These are phyloP conservation scores for Cinclus mexicanus DNA, from an alignment of 2,113 vertebrate species.

Conservation along the genomic window DNA sequence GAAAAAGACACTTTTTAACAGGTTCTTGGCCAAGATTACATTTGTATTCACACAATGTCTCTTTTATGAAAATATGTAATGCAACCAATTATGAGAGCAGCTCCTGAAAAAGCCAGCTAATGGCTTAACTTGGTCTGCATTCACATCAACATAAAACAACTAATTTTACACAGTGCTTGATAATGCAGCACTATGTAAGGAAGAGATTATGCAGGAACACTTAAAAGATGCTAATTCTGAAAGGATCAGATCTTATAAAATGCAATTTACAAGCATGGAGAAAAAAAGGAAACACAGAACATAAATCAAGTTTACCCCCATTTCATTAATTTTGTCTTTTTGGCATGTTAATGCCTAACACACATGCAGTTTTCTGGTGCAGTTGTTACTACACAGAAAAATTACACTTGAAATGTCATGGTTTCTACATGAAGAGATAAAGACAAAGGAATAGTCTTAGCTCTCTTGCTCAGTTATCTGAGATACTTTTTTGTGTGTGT, in stretches of 20 bases:
- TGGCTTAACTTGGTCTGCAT: not conserved
- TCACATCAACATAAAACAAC: not conserved
- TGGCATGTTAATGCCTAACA: not conserved
- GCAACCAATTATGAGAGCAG: not conserved
- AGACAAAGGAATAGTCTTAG: not conserved
- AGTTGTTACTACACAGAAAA: not conserved
- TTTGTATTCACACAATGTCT: not conserved
- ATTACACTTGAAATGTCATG: not conserved
- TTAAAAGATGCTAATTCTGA: not conserved
- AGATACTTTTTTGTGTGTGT: not conserved
- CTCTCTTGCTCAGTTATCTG: not conserved
- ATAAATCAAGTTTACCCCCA: not conserved
- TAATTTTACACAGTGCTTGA: conserved; percentile 10
- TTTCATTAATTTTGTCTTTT: not conserved
- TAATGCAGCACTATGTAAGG: not conserved
- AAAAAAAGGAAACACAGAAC: not conserved
- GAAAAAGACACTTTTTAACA: not conserved
- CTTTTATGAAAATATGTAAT: not conserved
- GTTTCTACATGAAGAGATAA: not conserved
- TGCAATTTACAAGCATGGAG: not conserved
- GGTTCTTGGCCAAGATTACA: not conserved
- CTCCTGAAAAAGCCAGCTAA: conserved; percentile 1
- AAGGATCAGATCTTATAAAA: not conserved
- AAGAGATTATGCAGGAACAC: not conserved
- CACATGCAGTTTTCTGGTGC: not conserved